Base-by-base conservation (phyloP, 2,113 vertebrate species). In the Mustela nigripes region DNA sequence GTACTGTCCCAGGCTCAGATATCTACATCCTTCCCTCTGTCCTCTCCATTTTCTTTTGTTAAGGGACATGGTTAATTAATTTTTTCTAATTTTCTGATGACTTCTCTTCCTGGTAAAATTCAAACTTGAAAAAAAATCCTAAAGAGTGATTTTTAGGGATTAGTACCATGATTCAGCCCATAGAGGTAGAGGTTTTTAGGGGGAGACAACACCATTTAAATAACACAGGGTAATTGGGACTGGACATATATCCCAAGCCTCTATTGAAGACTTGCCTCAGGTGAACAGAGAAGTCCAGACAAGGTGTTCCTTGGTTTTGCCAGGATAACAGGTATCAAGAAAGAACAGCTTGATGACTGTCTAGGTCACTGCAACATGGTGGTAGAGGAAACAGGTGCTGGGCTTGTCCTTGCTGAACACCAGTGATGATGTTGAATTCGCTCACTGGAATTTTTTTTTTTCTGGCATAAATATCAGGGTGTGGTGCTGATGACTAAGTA, bases 401-500 rank as follows among this genome's bases (percentile, higher is more conserved):
- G 65, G 11, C 81, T 84, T 92, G 39, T 95, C 76, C 87, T 94
- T 92, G 62, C 56, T 62, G 48, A 97, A 71, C 18, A 7, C 21
- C 97, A 84, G 31, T 62, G 74, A 71, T 80, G n/a, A 26, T 91
- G 33, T 50, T 31, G 28, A 56, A 89, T 45, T 93, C 3, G 33
- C 42, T 87, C n/a, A 39, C 67, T 78, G 87, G 56, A 79, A 58
- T 84, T 91, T 85, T 50, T 50, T 53, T 60, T 87, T 73, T 94
- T 53, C 58, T 87, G 94, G 97, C 95, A 92, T 96, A 91, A 92
- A 94, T 78, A 95, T 79, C 65, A 95, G 95, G 97, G 97, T 90
- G 97, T 96, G 97, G 96, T 82, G 71, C 82, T 86, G 84, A 93
- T 97, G 97, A 98, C 93, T 97, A 98, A 98, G 94, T 16, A 89